phyloP scores from a whole-genome alignment of 2,797 vertebrate genomes.

The Typhlichthys subterraneus region DNA sequence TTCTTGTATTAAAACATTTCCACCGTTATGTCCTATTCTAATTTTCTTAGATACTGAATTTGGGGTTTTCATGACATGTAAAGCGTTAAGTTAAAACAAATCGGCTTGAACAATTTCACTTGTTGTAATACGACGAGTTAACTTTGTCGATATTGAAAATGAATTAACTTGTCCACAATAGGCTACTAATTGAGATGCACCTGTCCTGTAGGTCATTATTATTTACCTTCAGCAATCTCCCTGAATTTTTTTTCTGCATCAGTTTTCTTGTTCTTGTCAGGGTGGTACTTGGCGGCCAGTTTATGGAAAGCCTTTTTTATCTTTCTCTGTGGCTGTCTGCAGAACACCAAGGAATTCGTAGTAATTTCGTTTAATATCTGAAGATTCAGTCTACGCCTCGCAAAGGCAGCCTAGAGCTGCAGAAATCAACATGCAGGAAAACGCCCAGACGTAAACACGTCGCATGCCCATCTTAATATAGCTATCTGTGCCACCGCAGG shows the following conservation, averaged over 20 bases:
- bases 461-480: constrained; percentile 31
- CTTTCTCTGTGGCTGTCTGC: constrained; percentile 41
- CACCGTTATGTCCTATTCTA: too few relatives aligned
- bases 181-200: too few relatives aligned
- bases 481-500: background rate
- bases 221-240: constrained; percentile 71
- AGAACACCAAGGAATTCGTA: constrained; percentile 53
- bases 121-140: background rate
- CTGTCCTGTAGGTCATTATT: background rate
- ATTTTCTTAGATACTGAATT: too few relatives aligned
- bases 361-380: constrained; percentile 26
- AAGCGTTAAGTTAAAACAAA: too few relatives aligned
- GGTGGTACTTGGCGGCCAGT: constrained; percentile 68
- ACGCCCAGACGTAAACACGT: constrained; percentile 18
- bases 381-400: background rate
- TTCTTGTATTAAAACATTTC: too few relatives aligned
- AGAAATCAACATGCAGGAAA: background rate
- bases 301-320: constrained; percentile 65
- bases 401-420: constrained; percentile 37
- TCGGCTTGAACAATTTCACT: background rate
- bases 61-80: too few relatives aligned
- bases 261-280: constrained; percentile 71
- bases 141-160: background rate
- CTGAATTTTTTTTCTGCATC: constrained; percentile 68
- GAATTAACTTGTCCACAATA: background rate